These are phyloP conservation scores for Bradysia coprophila DNA, from an alignment of 1,140 invertebrate genomes.

Conservation along the genomic window DNA sequence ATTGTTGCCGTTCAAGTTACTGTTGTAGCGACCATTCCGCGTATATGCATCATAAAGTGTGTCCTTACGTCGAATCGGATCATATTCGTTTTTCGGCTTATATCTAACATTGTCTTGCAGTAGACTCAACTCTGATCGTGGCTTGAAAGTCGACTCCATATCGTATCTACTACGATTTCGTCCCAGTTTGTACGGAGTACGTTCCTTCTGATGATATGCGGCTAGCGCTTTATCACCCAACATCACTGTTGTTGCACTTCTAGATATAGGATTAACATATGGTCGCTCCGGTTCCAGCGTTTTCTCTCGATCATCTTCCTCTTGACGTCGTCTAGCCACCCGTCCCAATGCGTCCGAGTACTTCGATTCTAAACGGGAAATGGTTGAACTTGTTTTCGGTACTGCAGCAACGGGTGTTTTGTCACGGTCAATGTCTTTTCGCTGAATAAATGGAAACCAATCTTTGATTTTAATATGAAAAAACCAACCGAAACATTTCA, in stretches of 20 bases:
- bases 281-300: conserved; percentile 38
- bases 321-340: conserved; percentile 34
- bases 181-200: conserved; percentile 15
- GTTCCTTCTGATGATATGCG: conserved; percentile 14
- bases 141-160: conserved; percentile 2
- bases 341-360: conserved; percentile 50
- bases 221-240: conserved; percentile 27
- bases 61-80: not conserved
- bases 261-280: conserved; percentile 26
- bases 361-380: conserved; percentile 52
- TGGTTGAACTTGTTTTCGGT: conserved; percentile 19
- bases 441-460: not conserved
- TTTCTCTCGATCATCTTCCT: conserved; percentile 37
- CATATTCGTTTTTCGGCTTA: not conserved
- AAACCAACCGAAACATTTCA: conserved; percentile 9
- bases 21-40: not conserved
- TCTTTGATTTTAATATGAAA: conserved; percentile 4
- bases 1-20: not conserved
- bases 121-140: not conserved
- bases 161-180: not conserved
- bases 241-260: conserved; percentile 41
- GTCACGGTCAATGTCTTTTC: conserved; percentile 9
- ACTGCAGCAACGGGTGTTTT: conserved; percentile 17
- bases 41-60: not conserved
- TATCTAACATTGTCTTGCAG: conserved; percentile 8